Evolutionary conservation across 1,140 invertebrate species (phyloP).

Genomic region (Venustaconcha ellipsiformis): DNA sequence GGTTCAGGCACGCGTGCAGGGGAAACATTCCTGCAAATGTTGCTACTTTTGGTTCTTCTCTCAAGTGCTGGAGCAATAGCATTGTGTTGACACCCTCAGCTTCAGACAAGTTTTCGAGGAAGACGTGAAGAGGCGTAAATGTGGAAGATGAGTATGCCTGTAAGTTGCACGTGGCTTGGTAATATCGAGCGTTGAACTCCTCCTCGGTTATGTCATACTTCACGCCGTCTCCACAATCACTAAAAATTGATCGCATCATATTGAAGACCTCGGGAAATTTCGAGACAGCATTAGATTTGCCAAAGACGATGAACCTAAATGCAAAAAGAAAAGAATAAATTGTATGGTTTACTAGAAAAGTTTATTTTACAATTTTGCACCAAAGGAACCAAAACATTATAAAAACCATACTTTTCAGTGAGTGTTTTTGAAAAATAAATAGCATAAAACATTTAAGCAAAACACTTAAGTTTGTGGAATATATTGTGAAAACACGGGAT

Average conservation of each 20-base stretch:
- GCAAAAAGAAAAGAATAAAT: background rate
- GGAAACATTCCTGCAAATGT: conserved; percentile 61
- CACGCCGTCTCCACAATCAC: conserved; percentile 44
- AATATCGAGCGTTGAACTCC: conserved; percentile 61
- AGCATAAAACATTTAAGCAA: too few species aligned
- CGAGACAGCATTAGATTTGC: conserved; percentile 38
- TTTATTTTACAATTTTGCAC: too few species aligned
- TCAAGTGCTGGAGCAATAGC: conserved; percentile 42
- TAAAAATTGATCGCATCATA: conserved; percentile 51
- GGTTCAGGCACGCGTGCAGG: conserved; percentile 62
- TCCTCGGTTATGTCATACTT: conserved; percentile 49
- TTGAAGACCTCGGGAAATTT: conserved; percentile 49
- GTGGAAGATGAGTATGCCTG: conserved; percentile 53
- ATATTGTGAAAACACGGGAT: too few species aligned
- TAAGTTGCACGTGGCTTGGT: conserved; percentile 62
- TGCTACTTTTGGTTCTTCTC: conserved; percentile 41
- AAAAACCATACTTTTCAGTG: too few species aligned
- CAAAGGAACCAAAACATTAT: too few species aligned
- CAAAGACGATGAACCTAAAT: conserved; percentile 60
- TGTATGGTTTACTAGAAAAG: too few species aligned
- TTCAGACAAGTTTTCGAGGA: conserved; percentile 46
- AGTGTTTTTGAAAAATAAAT: too few species aligned
- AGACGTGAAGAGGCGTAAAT: conserved; percentile 53
- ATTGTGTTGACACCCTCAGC: conserved; percentile 27
- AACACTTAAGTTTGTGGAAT: too few species aligned